Evolutionary conservation across 2,888 invertebrate genomes (phyloP).

Genomic region (Pammene fasciana): DNA sequence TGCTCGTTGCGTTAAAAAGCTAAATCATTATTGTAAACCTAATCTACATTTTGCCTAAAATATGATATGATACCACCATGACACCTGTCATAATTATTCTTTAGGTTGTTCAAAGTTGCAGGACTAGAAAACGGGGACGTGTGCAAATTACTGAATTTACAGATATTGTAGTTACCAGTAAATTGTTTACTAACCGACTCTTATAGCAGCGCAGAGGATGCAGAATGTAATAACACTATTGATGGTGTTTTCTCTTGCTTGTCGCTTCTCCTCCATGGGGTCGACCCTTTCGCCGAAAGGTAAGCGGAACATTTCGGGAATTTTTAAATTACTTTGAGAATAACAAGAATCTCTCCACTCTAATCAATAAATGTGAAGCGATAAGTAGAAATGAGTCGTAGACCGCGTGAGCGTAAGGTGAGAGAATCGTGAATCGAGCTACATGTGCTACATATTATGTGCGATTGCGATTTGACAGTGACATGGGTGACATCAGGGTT

Average conservation of each 20-base stretch:
- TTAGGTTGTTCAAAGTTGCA: too few species aligned
- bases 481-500: too few species aligned
- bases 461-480: neutral
- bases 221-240: conserved; percentile 75
- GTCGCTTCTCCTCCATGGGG: conserved; percentile 77
- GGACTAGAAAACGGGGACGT: too few species aligned
- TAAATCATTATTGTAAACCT: too few species aligned
- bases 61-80: too few species aligned
- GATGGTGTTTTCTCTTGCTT: conserved; percentile 77
- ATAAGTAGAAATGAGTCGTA: neutral
- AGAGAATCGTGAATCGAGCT: neutral
- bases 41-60: too few species aligned
- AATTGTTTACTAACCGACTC: conserved; percentile 64
- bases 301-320: conserved; percentile 73
- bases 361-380: neutral
- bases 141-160: neutral
- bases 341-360: neutral
- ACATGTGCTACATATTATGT: conserved; percentile 6
- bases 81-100: too few species aligned
- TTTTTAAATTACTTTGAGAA: neutral
- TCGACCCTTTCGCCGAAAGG: conserved; percentile 76
- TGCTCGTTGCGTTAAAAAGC: too few species aligned
- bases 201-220: conserved; percentile 74
- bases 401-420: neutral
- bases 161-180: neutral